These are phyloP conservation scores for Chaetodon auriga DNA, from an alignment of 2,113 vertebrate species.

Conservation along the genomic window DNA sequence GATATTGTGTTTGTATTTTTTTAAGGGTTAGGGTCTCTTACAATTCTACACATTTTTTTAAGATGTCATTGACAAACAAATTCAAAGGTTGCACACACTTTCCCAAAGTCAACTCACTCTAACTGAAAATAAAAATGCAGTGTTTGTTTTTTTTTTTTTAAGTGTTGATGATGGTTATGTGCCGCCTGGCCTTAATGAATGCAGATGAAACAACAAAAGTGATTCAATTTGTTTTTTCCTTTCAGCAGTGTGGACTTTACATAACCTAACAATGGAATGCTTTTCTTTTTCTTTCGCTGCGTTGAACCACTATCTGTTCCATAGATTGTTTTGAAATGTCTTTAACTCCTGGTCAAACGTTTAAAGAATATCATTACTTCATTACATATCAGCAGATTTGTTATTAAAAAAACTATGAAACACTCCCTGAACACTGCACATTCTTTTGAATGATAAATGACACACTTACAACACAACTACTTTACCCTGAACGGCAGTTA, in stretches of 20 bases:
- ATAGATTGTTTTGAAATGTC: not conserved
- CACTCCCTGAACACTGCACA: not conserved
- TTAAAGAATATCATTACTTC: not conserved
- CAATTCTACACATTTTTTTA: not conserved
- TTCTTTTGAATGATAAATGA: not conserved
- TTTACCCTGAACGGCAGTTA: not conserved
- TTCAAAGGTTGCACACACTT: not conserved
- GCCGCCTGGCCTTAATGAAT: not conserved
- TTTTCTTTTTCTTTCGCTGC: not conserved
- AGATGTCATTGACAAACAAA: not conserved
- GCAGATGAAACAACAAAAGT: not conserved
- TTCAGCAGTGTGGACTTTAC: not conserved
- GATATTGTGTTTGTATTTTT: not conserved
- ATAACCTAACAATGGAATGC: not conserved
- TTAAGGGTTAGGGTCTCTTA: too few species aligned
- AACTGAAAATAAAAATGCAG: not conserved
- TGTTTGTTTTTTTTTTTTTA: not conserved
- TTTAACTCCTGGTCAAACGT: not conserved
- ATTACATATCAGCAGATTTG: not conserved
- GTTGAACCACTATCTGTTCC: not conserved
- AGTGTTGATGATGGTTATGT: not conserved
- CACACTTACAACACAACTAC: not conserved
- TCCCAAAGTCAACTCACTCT: not conserved
- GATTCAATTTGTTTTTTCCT: not conserved
- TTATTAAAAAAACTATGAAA: not conserved